phyloP scores from a whole-genome alignment of 2,113 vertebrate genomes.

The Python bivittatus region DNA sequence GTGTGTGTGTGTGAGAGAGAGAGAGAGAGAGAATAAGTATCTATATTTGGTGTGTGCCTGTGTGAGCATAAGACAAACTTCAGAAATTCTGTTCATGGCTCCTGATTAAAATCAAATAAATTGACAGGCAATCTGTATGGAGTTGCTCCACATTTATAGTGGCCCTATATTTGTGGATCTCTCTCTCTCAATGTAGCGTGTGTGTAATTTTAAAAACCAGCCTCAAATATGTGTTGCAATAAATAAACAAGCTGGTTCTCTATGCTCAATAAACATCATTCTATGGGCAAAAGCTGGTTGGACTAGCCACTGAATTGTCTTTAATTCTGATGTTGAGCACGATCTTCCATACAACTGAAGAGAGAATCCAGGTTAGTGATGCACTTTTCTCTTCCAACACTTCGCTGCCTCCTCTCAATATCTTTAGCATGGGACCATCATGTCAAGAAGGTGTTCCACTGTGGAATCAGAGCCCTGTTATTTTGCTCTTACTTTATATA shows the following conservation, averaged over 20 bases:
- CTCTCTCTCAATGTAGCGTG: not conserved
- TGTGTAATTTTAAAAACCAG: too few relatives aligned
- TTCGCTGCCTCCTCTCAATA: not conserved
- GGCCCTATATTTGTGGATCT: not conserved
- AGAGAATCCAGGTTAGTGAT: not conserved
- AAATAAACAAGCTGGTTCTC: not conserved
- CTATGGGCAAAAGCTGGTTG: not conserved
- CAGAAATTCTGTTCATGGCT: not conserved
- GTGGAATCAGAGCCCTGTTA: accelerated
- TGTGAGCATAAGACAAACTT: not conserved
- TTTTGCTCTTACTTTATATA: not conserved
- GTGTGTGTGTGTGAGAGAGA: too few relatives aligned
- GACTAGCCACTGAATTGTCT: not conserved
- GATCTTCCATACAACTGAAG: not conserved
- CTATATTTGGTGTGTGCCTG: not conserved
- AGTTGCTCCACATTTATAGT: not conserved
- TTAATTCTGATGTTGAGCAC: not conserved
- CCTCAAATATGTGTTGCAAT: too few relatives aligned
- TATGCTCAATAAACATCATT: not conserved
- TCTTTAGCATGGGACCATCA: not conserved
- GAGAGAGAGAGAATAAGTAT: not conserved
- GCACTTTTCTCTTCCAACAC: not conserved
- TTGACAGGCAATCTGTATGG: not conserved
- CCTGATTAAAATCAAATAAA: not conserved
- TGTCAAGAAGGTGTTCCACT: not conserved